A percentile compares a stretch with the other conserved stretches of the same genome.
phyloP scores from a whole-genome alignment of 2,797 vertebrate species.

The Sternotherus odoratus region DNA sequence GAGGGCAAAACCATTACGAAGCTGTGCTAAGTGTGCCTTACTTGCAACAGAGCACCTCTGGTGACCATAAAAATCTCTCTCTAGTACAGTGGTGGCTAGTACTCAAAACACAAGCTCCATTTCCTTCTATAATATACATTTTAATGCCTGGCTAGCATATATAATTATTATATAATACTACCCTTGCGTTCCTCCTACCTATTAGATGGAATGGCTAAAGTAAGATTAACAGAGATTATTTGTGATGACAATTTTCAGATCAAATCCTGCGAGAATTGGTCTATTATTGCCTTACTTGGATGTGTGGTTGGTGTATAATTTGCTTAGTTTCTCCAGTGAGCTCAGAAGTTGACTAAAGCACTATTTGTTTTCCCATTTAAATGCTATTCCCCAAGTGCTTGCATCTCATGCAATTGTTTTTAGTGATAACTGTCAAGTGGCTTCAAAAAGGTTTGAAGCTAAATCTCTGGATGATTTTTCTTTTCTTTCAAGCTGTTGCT shows the following conservation, averaged over 20 bases:
- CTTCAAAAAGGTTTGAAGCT: slow-evolving; percentile 18
- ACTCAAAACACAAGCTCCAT: background rate
- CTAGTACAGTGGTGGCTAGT: background rate
- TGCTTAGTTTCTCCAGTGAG: slow-evolving; percentile 12
- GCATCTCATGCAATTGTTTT: slow-evolving; percentile 3
- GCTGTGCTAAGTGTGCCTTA: background rate
- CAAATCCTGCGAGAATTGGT: background rate
- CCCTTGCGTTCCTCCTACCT: background rate
- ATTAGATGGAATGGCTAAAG: background rate
- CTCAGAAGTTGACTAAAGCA: slow-evolving; percentile 14
- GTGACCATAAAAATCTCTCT: background rate
- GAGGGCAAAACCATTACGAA: background rate
- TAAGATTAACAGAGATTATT: background rate
- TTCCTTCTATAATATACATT: background rate
- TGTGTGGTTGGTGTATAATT: background rate
- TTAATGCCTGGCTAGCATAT: background rate
- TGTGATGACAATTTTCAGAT: background rate
- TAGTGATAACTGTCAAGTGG: background rate
- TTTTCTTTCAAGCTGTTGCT: background rate
- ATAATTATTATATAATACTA: background rate
- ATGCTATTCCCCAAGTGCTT: slow-evolving; percentile 16
- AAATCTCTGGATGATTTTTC: slow-evolving; percentile 11
- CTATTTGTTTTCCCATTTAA: slow-evolving; percentile 25
- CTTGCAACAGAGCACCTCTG: background rate
- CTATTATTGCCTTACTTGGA: slow-evolving; percentile 4